Conservation (phyloP, 1,140 invertebrate species). For the Penaeus japonicus region DNA sequence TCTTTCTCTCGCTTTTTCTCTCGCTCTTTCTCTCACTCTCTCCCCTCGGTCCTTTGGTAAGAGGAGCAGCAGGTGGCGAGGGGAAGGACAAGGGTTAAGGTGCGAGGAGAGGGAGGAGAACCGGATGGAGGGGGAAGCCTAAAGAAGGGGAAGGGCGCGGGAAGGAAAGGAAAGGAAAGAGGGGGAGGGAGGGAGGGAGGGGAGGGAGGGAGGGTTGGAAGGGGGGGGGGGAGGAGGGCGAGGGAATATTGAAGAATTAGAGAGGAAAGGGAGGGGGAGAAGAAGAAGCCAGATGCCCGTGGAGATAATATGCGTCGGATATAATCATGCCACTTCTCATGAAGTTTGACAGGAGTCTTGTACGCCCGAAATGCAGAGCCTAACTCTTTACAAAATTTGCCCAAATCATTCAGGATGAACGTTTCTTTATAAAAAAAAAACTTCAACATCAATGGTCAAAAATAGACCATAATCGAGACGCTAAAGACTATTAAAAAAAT, state of each 20-base stretch:
- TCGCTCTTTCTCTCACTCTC: conserved; percentile 12
- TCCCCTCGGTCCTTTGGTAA: neutral
- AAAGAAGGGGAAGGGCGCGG: neutral
- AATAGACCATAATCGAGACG: no score
- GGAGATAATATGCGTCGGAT: neutral
- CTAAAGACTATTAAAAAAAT: no score
- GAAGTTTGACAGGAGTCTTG: no score
- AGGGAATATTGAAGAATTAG: no score
- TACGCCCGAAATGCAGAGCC: no score
- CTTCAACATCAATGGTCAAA: no score
- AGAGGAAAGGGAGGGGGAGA: neutral
- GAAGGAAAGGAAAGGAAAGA: neutral
- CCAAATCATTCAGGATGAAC: no score
- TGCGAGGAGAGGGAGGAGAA: neutral
- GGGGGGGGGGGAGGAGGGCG: neutral
- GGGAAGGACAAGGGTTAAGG: neutral
- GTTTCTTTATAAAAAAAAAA: no score
- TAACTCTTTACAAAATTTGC: no score
- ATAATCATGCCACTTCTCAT: no score
- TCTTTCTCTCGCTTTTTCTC: neutral
- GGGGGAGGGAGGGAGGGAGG: neutral
- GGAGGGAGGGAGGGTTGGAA: neutral
- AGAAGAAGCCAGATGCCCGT: conserved; percentile 14
- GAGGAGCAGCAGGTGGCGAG: neutral
- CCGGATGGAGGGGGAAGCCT: neutral